Evolutionary conservation across 2,113 vertebrate genomes (phyloP).

Genomic region (Grammomys surdaster): DNA sequence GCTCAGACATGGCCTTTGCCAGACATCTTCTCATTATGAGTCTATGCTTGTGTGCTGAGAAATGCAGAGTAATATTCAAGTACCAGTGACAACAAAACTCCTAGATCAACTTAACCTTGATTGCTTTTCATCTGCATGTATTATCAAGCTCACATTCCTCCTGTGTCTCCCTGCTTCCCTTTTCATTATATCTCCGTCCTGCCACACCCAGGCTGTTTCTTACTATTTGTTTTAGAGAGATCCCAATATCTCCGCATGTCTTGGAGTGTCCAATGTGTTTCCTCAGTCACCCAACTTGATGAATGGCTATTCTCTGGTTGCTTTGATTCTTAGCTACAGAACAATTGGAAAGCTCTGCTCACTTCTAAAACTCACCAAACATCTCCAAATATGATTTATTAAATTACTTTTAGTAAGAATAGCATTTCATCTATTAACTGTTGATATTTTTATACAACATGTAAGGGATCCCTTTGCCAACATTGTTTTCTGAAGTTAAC

Average conservation of each 20-base stretch:
- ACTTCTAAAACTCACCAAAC: neutral
- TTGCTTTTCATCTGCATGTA: neutral
- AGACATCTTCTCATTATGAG: neutral
- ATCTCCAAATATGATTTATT: conserved; percentile 45
- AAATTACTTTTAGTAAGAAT: neutral
- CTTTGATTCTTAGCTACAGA: neutral
- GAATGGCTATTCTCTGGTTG: neutral
- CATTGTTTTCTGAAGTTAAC: conserved; percentile 53
- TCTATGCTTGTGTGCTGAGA: neutral
- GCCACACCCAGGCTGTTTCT: neutral
- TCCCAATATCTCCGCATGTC: neutral
- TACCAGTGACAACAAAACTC: no score
- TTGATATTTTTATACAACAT: neutral
- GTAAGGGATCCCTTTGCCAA: neutral
- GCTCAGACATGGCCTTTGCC: no score
- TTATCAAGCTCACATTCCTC: neutral
- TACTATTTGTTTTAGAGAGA: no score
- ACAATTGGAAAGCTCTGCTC: neutral
- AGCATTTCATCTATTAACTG: neutral
- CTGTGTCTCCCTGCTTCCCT: neutral
- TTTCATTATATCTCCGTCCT: neutral
- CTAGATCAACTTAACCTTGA: neutral
- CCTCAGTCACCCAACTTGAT: neutral
- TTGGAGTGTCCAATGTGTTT: neutral
- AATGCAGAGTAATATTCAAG: neutral